Evolutionary conservation across 2,888 invertebrate species (phyloP), one percentile per base, ranked within the genome.

Genomic region (Lepidochrysops patricia): DNA sequence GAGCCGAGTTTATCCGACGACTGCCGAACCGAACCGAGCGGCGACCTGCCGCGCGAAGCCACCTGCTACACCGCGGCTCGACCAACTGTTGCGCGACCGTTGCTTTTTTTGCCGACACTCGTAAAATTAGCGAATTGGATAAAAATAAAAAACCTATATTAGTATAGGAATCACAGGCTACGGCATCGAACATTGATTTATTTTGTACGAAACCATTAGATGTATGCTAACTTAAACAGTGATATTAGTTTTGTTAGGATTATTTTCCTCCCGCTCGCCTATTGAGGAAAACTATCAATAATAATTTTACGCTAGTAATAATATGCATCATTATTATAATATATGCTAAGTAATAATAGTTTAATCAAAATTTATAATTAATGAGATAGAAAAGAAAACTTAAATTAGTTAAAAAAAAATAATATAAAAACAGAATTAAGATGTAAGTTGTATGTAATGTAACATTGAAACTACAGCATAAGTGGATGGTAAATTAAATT

Each of bases 41-140:
- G 37, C 63, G 60, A 67, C 72, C 79, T 80, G 77, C 68, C 69
- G 71, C 71, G 67, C 58, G 61, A 79, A 78, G 79, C 86, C 87
- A 87, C 88, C 88, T 87, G 87, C 86, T 80, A 74, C 43, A 43
- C 43, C 43, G 43, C 78, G 68, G 63, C 25, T 9, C 62, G 71
- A 75, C 87, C 88, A 89, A 88, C 88, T 88, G 88, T 88, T 88
- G 85, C 84, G 74, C 85, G 84, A 83, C 88, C 85, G 89, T 88
- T 87, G 83, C 82, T 84, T 87, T 88, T 35, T 86, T 87, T 82
- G 79, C 79, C 76, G 78, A 76, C 77, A 78, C 76, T 77, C 75
- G 76, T 74, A 76, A 78, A 84, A 84, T 84, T 82, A 80, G 84
- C 82, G 76, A 79, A 73, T 68, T 65, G 63, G 64, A 64, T 57